Evolutionary conservation across 1,140 invertebrate species (phyloP), one percentile per base, ranked within the genome.

Genomic region (Bombus breviceps): DNA sequence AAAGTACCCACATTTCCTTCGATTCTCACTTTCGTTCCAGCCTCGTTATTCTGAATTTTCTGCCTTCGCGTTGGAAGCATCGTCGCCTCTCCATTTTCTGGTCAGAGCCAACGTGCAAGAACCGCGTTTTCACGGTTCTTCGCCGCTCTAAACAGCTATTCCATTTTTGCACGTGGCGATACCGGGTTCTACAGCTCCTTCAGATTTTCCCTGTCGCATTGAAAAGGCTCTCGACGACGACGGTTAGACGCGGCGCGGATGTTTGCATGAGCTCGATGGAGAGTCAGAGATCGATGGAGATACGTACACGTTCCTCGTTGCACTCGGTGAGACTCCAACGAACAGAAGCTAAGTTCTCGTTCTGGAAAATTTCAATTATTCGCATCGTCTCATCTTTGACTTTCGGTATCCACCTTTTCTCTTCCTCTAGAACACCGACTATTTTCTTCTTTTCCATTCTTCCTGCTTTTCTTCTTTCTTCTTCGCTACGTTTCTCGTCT

Each of bases 301-400:
- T 57, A 81, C 66, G 79, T 72, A 71, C 43, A 68, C 37, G 15
- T 69, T 69, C 68, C 75, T 62, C 34, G 68, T 57, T 28, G 64
- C 32, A 9, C 3, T 22, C 32, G 6, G 15, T 13, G 57, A 59
- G 59, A 25, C 34, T 68, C 32, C 72, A 73, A 74, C 72, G 79
- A 15, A 32, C 28, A 89, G 81, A 91, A 90, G 85, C 91, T 88
- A 89, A 92, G 86, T 92, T 93, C 86, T 91, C 86, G 89, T 91
- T 86, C 89, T 92, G 89, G 91, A 93, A 94, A 94, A 93, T 94
- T 93, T 92, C 93, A 93, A 93, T 94, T 94, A 94, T 93, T 94
- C 88, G 91, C 93, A 86, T 91, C 90, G 89, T 88, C 91, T 92
- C 91, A 92, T 91, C 92, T 90, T 79, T 34, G 41, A 39, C 73